Evolutionary conservation across 2,113 vertebrate species (phyloP).

Genomic region (Zosterops lateralis): DNA sequence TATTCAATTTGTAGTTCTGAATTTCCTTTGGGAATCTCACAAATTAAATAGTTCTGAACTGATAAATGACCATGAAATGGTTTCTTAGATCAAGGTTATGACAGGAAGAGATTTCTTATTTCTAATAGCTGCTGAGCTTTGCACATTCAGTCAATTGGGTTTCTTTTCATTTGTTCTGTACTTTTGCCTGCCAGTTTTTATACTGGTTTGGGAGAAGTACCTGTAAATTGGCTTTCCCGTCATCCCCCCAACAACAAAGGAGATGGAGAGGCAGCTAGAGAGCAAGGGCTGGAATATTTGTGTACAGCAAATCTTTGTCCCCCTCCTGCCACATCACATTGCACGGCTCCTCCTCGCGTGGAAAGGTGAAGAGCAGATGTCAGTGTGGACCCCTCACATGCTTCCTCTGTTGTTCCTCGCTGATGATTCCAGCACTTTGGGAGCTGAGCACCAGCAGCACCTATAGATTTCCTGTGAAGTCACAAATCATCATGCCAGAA

Average conservation of each 20-base stretch:
- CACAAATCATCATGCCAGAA: not conserved
- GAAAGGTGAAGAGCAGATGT: not conserved
- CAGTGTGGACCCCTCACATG: fast-evolving
- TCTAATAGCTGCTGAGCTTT: not conserved
- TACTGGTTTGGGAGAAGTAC: not conserved
- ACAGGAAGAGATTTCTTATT: not conserved
- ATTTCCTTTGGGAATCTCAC: not conserved
- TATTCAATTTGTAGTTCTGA: not conserved
- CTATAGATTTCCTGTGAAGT: not conserved
- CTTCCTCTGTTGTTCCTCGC: not conserved
- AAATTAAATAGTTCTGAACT: not conserved
- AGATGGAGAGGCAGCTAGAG: not conserved
- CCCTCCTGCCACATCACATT: not conserved
- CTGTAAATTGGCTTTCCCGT: not conserved
- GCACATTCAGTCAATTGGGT: not conserved
- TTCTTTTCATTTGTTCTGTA: not conserved
- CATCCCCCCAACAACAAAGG: fast-evolving
- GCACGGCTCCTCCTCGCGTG: not conserved
- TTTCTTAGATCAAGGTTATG: not conserved
- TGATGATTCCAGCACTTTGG: not conserved
- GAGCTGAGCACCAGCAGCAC: not conserved
- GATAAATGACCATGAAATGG: not conserved
- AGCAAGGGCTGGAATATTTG: not conserved
- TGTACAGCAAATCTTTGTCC: not conserved
- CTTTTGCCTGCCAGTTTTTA: not conserved